Base-by-base conservation (phyloP, 2,888 invertebrate genomes). In the Calameuta idolon region DNA sequence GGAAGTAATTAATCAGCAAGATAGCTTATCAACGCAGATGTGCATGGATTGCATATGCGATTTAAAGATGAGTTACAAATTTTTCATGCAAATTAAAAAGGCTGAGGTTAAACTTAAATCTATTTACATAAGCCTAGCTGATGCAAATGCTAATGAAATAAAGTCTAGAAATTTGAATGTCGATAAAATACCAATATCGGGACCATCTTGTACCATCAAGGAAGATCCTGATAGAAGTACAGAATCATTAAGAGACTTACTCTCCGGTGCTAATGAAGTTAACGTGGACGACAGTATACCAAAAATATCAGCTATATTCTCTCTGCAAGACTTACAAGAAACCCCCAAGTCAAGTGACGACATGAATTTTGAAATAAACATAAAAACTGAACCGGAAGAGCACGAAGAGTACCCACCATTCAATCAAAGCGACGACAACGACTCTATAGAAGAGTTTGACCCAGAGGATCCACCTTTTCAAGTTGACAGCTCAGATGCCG, bases 41-140 rank as follows among this genome's bases (percentile, higher is more conserved):
- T 91, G 91, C 73, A 91, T 91, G 91, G 91, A 91, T 69, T 91
- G 91, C 76, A 91, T 91, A 33, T 91, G 90, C 73, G 91, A 91
- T 81, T 80, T 91, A 9, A 90, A 89, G 83, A 91, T 90, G 89
- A 91, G 91, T 82, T 91, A 91, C 75, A 91, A 91, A 79, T 91
- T 91, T 85, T 91, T 91, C 74, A 89, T 91, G 88, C 91, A 91
- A 79, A 91, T 91, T 4, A 91, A 91, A 75, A 91, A 91, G 75
- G 91, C 91, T 11, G 89, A 91, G 78, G 84, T 90, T 12, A 91
- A 91, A 81, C 82, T 91, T 9, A 87, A 87, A 76, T 89, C 89
- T 11, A 87, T 91, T 78, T 84, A 87, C 35, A 74, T 83, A 37
- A 83, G 85, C 12, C 68, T 89, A 11, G 78, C 79, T 11, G 84